Conservation (phyloP, 2,888 invertebrate genomes). For the Ochropleura plecta region DNA sequence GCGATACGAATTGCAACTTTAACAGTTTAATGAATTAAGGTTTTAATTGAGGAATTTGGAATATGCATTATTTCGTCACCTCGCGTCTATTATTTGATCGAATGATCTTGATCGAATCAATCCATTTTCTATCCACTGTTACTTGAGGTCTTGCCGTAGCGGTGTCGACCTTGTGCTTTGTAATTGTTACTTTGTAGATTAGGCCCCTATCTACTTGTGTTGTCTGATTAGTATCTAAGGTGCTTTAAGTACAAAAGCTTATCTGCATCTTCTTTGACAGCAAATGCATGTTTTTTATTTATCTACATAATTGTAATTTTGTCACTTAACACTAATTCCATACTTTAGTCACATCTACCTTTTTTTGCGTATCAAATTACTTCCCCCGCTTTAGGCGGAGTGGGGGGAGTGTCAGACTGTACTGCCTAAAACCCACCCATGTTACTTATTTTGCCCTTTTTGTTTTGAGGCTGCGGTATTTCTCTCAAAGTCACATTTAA, state of each 20-base stretch:
- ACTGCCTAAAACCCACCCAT: no score
- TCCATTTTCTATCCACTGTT: constrained; percentile 16
- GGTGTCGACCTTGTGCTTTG: not conserved
- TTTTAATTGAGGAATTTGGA: constrained; percentile 44
- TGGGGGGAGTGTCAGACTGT: no score
- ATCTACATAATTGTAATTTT: not conserved
- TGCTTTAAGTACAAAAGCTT: not conserved
- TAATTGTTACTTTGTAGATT: not conserved
- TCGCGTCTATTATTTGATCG: constrained; percentile 17
- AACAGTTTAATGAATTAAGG: constrained; percentile 42
- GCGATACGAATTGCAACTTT: constrained; percentile 43
- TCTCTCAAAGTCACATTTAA: not conserved
- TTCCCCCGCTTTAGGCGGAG: no score
- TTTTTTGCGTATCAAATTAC: no score
- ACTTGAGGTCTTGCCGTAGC: not conserved
- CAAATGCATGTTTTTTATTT: not conserved
- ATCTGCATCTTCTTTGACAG: not conserved
- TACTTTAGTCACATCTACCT: not conserved
- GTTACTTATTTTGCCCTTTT: no score
- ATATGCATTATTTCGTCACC: constrained; percentile 35
- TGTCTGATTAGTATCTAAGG: not conserved
- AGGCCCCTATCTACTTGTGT: not conserved
- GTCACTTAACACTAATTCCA: not conserved
- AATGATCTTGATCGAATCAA: constrained; percentile 16
- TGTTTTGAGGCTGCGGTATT: no score